Evolutionary conservation across 2,113 vertebrate genomes (phyloP).

Genomic region (Riparia riparia): DNA sequence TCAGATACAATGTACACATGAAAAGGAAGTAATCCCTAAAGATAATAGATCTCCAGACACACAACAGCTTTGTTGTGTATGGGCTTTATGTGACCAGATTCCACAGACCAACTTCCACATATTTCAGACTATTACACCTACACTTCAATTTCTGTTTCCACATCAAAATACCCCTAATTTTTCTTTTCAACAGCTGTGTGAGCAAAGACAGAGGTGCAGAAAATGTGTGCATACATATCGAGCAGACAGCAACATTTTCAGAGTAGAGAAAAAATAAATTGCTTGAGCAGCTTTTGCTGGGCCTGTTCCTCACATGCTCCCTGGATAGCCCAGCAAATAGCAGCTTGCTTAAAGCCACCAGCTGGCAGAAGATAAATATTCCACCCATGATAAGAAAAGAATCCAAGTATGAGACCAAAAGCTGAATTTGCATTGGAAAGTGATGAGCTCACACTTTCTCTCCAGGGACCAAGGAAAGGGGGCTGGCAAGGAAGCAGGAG

Average conservation of each 20-base stretch:
- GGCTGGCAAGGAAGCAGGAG: slow-evolving; percentile 29
- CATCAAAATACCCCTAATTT: fast-evolving
- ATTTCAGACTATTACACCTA: neutral
- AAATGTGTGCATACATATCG: fast-evolving
- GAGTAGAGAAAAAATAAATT: neutral
- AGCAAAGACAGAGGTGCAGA: neutral
- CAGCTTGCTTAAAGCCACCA: slow-evolving; percentile 28
- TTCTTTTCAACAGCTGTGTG: neutral
- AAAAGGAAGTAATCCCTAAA: neutral
- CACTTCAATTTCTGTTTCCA: neutral
- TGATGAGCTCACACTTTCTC: slow-evolving; percentile 73
- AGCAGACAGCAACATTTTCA: neutral
- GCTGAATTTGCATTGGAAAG: slow-evolving; percentile 69
- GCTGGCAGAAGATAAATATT: slow-evolving; percentile 66
- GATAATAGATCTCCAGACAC: neutral
- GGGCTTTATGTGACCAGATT: neutral
- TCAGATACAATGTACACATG: neutral
- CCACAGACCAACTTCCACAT: neutral
- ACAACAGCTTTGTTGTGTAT: neutral
- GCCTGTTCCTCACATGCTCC: neutral
- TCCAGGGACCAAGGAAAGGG: slow-evolving; percentile 52
- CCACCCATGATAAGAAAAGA: slow-evolving; percentile 56
- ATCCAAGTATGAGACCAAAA: slow-evolving; percentile 60
- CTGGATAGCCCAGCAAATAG: neutral
- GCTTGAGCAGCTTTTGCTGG: slow-evolving; percentile 1